A percentile compares a stretch with the other conserved stretches of the same genome.
phyloP scores from a whole-genome alignment of 2,888 invertebrate genomes.

The Coelopa pilipes region DNA sequence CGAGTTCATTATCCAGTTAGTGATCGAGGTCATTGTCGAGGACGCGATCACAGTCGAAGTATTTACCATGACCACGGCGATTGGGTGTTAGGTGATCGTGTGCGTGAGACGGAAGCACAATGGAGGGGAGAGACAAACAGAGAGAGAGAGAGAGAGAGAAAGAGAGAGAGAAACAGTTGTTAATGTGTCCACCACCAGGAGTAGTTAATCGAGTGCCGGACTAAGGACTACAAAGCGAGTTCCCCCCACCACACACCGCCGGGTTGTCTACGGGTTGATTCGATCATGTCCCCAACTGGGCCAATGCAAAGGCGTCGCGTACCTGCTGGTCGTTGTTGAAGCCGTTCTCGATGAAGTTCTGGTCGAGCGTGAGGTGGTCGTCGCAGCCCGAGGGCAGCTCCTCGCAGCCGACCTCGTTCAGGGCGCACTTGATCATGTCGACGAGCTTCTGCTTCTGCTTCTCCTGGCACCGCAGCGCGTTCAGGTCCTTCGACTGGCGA shows the following conservation, averaged over 20 bases:
- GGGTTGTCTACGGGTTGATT: too few relatives aligned
- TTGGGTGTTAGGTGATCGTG: neutral
- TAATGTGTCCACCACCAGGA: slow-evolving; percentile 12
- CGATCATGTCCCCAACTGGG: too few relatives aligned
- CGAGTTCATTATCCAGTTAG: too few relatives aligned
- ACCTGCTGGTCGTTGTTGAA: slow-evolving; percentile 74
- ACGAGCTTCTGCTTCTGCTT: slow-evolving; percentile 84
- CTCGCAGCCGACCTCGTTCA: slow-evolving; percentile 88
- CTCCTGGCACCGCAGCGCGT: slow-evolving; percentile 84
- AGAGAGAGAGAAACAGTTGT: neutral
- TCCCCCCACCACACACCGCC: too few relatives aligned
- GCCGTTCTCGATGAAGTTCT: slow-evolving; percentile 72
- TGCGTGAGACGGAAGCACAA: neutral
- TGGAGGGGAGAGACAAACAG: neutral
- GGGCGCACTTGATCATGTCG: slow-evolving; percentile 84
- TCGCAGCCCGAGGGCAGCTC: slow-evolving; percentile 87
- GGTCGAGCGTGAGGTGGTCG: slow-evolving; percentile 72
- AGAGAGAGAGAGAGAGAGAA: neutral
- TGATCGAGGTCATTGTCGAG: too few relatives aligned
- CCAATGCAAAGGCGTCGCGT: slow-evolving; percentile 43
- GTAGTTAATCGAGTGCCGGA: neutral
- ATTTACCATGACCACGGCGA: too few relatives aligned
- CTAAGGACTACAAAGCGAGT: neutral
- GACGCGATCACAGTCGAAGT: too few relatives aligned
- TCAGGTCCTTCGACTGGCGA: slow-evolving; percentile 75